These are phyloP conservation scores for Anthoscopus minutus DNA, from an alignment of 2,113 vertebrate species.

Conservation along the genomic window DNA sequence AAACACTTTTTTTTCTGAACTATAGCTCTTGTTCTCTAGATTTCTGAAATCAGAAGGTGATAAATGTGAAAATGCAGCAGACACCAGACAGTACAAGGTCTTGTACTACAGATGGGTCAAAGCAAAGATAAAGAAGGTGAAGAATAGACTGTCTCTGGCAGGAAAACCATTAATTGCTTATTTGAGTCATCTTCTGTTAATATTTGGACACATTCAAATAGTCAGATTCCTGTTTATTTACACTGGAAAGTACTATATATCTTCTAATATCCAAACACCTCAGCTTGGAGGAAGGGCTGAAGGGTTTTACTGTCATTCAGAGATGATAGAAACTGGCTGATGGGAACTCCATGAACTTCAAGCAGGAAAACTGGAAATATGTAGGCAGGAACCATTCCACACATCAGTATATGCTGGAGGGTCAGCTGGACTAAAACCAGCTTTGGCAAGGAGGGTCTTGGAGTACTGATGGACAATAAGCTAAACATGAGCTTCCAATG, in stretches of 20 bases:
- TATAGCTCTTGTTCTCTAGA: neutral
- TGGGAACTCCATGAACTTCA: neutral
- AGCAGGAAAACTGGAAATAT: neutral
- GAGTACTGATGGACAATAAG: neutral
- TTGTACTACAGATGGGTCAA: neutral
- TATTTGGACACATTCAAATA: neutral
- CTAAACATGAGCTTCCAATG: neutral
- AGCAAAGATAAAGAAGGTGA: neutral
- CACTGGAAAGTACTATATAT: neutral
- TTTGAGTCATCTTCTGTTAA: neutral
- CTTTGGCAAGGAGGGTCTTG: neutral
- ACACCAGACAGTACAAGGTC: neutral
- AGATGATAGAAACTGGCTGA: neutral
- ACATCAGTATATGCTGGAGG: neutral
- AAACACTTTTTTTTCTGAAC: fast-evolving
- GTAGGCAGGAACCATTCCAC: neutral
- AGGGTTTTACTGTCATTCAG: neutral
- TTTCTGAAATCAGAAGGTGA: neutral
- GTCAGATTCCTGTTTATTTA: neutral
- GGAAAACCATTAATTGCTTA: neutral
- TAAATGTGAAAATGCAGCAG: neutral
- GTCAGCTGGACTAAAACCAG: neutral
- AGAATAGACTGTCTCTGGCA: neutral
- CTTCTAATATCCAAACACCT: neutral
- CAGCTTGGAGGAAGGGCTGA: neutral